phyloP scores from a whole-genome alignment of 2,113 vertebrate genomes.

The Athene cunicularia region DNA sequence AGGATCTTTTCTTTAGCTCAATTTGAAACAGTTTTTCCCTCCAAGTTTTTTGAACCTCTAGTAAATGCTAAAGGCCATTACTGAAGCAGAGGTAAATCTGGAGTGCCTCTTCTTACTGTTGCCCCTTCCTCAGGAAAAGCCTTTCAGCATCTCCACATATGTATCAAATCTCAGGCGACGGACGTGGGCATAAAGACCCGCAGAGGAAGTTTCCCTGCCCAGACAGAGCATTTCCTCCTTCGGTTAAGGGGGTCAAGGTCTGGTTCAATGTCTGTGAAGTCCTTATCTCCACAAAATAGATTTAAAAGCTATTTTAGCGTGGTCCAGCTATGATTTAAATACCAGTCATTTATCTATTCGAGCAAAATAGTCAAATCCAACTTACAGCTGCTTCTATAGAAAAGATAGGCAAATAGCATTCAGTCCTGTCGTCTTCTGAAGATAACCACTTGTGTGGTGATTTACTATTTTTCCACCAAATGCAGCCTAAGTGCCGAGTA shows the following conservation, averaged over 20 bases:
- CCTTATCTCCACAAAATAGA: neutral
- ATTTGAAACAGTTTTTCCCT: neutral
- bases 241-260: neutral
- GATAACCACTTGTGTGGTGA: neutral
- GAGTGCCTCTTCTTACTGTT: neutral
- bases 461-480: neutral
- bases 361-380: neutral
- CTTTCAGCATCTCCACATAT: neutral
- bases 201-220: neutral
- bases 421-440: neutral
- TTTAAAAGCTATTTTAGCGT: neutral
- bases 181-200: neutral
- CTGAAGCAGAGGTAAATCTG: neutral
- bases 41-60: neutral
- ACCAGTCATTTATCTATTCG: neutral
- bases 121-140: neutral
- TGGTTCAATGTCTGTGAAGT: neutral
- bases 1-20: neutral
- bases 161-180: neutral
- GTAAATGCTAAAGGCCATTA: neutral
- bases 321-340: neutral
- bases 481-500: neutral
- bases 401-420: neutral
- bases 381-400: neutral
- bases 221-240: neutral